These are phyloP conservation scores for Diadema setosum DNA, from an alignment of 35 echinoderm and acorn worm genomes.

Conservation along the genomic window DNA sequence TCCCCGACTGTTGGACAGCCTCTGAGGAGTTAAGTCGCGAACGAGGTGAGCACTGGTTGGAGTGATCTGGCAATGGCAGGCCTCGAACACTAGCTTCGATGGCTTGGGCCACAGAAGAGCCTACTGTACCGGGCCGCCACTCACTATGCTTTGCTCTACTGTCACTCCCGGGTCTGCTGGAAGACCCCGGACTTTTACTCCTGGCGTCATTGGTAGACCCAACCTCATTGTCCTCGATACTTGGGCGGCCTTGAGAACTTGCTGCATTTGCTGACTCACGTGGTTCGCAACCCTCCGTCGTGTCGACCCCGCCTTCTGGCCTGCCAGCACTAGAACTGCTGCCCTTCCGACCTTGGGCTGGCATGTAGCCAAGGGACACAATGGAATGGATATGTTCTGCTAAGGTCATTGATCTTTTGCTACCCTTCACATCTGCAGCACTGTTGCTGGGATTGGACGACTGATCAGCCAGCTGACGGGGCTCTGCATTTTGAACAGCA, in stretches of 20 bases:
- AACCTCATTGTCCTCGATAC: conserved; percentile 40
- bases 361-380: conserved; percentile 46
- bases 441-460: neutral
- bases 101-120: neutral
- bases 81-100: neutral
- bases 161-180: neutral
- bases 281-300: conserved; percentile 11
- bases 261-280: neutral
- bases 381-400: conserved; percentile 64
- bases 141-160: neutral
- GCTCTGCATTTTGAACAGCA: neutral
- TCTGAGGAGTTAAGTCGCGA: neutral
- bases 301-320: neutral
- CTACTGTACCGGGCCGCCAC: neutral
- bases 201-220: conserved; percentile 49
- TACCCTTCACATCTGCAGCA: neutral
- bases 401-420: conserved; percentile 39
- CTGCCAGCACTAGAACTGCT: neutral
- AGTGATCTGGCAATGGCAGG: neutral
- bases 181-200: conserved; percentile 31
- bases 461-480: neutral
- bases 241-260: neutral
- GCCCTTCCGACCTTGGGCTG: neutral
- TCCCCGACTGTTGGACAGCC: conserved; percentile 11
- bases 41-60: conserved; percentile 18